A percentile compares a stretch with the other conserved stretches of the same genome.
Conservation (phyloP, 2,113 vertebrate genomes). For the Hymenochirus boettgeri region DNA sequence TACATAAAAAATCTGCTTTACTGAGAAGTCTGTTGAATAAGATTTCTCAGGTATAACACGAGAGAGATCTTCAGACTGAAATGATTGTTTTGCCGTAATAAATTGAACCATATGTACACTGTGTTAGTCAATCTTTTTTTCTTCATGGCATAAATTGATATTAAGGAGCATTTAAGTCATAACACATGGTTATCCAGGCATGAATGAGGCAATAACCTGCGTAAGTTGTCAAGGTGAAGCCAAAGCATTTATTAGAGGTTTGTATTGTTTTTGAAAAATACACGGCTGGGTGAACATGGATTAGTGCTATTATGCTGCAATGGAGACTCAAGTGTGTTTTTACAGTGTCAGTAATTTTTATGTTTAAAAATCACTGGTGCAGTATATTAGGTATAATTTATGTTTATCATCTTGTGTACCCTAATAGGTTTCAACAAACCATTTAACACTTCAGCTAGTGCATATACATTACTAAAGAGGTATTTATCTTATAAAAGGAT, state of each 20-base stretch:
- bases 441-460: slow-evolving; percentile 92
- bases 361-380: slow-evolving; percentile 92
- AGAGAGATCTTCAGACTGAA: slow-evolving; percentile 79
- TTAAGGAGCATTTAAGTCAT: slow-evolving; percentile 88
- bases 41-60: slow-evolving; percentile 76
- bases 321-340: slow-evolving; percentile 85
- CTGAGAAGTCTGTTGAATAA: slow-evolving; percentile 76
- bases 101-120: slow-evolving; percentile 83
- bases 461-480: slow-evolving; percentile 93
- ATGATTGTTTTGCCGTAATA: slow-evolving; percentile 82
- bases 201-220: slow-evolving; percentile 89
- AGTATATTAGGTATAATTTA: slow-evolving; percentile 98
- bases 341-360: slow-evolving; percentile 95
- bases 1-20: slow-evolving; percentile 83
- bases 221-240: slow-evolving; percentile 95
- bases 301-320: slow-evolving; percentile 77
- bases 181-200: slow-evolving; percentile 85
- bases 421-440: slow-evolving; percentile 95
- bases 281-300: slow-evolving; percentile 87
- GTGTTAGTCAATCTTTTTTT: slow-evolving; percentile 80
- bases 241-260: slow-evolving; percentile 86
- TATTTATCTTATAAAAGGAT: slow-evolving; percentile 95
- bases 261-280: slow-evolving; percentile 91
- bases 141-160: slow-evolving; percentile 80
- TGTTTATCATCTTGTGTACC: slow-evolving; percentile 94